Evolutionary conservation across 2,888 invertebrate genomes (phyloP).

Genomic region (Eupithecia pulchellata): DNA sequence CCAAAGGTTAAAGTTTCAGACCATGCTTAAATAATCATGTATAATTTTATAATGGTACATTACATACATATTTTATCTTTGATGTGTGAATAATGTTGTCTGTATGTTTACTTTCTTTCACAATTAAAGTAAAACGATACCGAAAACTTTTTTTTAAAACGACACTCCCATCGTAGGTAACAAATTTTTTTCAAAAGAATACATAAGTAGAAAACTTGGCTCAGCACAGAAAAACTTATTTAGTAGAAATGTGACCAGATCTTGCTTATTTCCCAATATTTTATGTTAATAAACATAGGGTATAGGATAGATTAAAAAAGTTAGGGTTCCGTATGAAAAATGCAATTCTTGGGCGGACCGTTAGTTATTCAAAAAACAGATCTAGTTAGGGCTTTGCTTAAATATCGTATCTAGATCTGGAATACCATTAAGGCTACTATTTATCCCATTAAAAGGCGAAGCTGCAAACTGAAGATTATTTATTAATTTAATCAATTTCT

Average conservation of each 20-base stretch:
- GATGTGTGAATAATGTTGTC: neutral
- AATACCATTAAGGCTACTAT: too few relatives aligned
- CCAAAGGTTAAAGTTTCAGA: neutral
- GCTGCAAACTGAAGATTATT: neutral
- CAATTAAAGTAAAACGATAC: neutral
- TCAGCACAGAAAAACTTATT: too few relatives aligned
- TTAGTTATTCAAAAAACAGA: too few relatives aligned
- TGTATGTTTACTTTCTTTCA: neutral
- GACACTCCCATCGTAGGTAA: neutral
- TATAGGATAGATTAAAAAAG: too few relatives aligned
- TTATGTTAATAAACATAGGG: too few relatives aligned
- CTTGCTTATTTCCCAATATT: too few relatives aligned
- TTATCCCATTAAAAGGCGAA: neutral
- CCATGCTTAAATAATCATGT: neutral
- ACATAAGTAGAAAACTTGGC: neutral
- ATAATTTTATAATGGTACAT: neutral
- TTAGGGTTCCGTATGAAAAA: too few relatives aligned
- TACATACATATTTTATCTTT: too few relatives aligned
- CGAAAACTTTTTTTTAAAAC: neutral
- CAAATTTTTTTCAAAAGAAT: neutral
- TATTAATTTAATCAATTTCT: neutral
- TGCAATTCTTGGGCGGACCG: too few relatives aligned
- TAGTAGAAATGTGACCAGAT: too few relatives aligned
- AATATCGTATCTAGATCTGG: too few relatives aligned
- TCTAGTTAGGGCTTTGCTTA: too few relatives aligned